phyloP scores from a whole-genome alignment of 1,140 invertebrate species.

The Papilio polyxenes region DNA sequence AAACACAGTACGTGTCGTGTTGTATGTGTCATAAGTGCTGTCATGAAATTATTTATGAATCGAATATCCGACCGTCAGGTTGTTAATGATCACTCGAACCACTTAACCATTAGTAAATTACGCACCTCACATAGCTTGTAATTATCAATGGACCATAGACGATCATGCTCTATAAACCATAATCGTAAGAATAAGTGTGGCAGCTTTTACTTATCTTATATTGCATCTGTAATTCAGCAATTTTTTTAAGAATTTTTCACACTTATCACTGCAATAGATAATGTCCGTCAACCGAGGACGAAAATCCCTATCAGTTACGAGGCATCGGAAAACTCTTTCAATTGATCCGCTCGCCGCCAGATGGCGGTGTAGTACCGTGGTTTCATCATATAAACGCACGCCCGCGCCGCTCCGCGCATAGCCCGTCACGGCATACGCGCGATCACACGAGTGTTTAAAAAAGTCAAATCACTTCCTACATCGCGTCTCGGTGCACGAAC shows the following conservation, averaged over 20 bases:
- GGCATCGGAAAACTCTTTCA: constrained; percentile 62
- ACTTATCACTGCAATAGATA: background rate
- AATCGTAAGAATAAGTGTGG: background rate
- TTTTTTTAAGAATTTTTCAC: background rate
- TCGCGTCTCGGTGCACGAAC: constrained; percentile 57
- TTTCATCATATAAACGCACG: constrained; percentile 72
- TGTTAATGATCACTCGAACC: too few species aligned
- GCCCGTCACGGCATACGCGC: constrained; percentile 59
- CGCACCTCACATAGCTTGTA: too few species aligned
- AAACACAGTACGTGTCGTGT: too few species aligned
- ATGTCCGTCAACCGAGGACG: background rate
- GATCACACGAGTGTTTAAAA: constrained; percentile 52
- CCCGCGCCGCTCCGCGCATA: constrained; percentile 62
- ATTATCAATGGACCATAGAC: background rate
- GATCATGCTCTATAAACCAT: background rate
- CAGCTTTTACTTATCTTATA: background rate
- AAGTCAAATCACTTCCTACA: constrained; percentile 38
- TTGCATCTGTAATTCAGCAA: background rate
- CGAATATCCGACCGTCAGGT: too few species aligned
- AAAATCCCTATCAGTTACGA: constrained; percentile 27
- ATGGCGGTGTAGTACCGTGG: constrained; percentile 57
- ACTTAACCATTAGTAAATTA: too few species aligned
- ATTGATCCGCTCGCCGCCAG: constrained; percentile 65
- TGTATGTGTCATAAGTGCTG: too few species aligned
- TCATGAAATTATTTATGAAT: too few species aligned